Evolutionary conservation across 2,797 vertebrate genomes (phyloP), one percentile per base, ranked within the genome.

Genomic region (Macropus fuliginosus): DNA sequence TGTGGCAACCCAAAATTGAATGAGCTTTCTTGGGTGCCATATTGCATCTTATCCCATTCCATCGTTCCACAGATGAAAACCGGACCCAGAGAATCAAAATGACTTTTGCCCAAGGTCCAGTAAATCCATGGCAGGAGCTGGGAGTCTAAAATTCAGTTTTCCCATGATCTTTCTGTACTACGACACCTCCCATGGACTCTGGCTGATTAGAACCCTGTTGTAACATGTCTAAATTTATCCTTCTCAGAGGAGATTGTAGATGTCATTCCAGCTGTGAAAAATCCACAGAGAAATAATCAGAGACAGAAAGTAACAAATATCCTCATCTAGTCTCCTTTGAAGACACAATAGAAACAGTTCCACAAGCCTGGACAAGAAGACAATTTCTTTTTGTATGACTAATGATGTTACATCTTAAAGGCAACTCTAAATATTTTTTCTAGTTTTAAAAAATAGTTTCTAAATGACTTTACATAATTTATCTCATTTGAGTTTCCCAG

Each of bases 401-500:
- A 40, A 74, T 74, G n/a, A 6, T 40, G 34, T n/a, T 40, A 74
- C 34, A n/a, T 74, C 62, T 74, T 74, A 74, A 74, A 74, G 62
- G 62, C 62, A 74, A 74, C 16, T 1, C 62, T 74, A 40, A 74
- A 18, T 74, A 74, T 74, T 74, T 74, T 74, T 74, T 1, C 62
- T 14, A 40, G 34, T 16, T 16, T n/a, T 74, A n/a, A 54, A n/a
- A 92, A 93, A 46, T 13, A 92, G 27, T 89, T 59, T 94, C 55
- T 94, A 54, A 95, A 28, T 18, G 56, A 34, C 40, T 95, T 96
- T 94, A 91, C 34, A 27, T 95, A 52, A 91, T 9, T 92, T 55
- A 62, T 93, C 52, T 95, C 46, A 55, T 10, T 89, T 90, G 93
- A 94, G 57, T 1, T 18, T 93, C 55, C 92, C 31, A 95, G n/a